Base-by-base conservation (phyloP, 2,888 invertebrate species). In the Colostygia pectinataria region DNA sequence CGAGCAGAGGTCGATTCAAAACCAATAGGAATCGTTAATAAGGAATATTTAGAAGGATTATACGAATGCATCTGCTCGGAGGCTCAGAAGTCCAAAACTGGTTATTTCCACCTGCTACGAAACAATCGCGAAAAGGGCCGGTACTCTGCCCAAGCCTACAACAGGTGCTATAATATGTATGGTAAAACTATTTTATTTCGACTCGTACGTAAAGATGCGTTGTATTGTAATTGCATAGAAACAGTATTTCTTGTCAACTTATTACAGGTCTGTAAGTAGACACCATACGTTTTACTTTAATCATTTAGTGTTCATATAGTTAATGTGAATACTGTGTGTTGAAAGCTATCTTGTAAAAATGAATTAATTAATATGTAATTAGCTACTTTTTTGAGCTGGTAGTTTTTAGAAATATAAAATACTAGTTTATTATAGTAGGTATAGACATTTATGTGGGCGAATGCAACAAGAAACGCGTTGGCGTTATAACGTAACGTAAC, bases 121-220 rank as follows among this genome's bases (percentile, higher is more conserved):
- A 84, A 84, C 76, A 75, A 77, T 77, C 75, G 80, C 79, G 72
- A 83, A 81, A 78, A 77, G 70, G 61, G 54, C 10, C 18, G 6
- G 20, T 20, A 57, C 13, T 13, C 7, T 46, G 45, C 29, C 61
- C 53, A 27, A 27, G 10, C 43, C 63, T 65, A 62, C 60, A 71
- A 74, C 86, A 86, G 87, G 83, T 86, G 48, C 42, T 27, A 57
- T 47, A 44, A 51, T 64, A 33, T 57, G 60, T 55, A 65, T 63
- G 59, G 60, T 24, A 18, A 54, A 51, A 46, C 53, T 49, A 53
- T 49, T 41, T 25, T 33, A 41, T 32, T 44, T 40, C 4, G 32
- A 44, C 18, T 36, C 38, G 32, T 10, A 36, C 9, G 31, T 48
- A 45, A 33, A 41, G 44, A 36, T 45, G 40, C 39, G 9, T 32